Evolutionary conservation across 2,888 invertebrate species (phyloP).

Genomic region (Macrophya alboannulata): DNA sequence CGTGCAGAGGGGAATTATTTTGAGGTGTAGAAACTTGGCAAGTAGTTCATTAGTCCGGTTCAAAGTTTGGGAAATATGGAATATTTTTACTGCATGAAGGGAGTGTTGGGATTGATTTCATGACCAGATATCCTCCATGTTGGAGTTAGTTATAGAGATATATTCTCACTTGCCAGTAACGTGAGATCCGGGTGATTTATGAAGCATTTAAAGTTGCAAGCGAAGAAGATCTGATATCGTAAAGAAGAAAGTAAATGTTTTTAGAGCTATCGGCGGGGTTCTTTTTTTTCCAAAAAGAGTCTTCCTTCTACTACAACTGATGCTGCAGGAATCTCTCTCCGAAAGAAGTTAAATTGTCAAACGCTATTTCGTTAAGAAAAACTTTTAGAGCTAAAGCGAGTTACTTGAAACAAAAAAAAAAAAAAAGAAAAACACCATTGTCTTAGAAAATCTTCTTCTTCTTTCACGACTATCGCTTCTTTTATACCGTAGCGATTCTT

Average conservation of each 20-base stretch:
- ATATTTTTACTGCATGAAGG: background rate
- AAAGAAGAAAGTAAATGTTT: slow-evolving; percentile 30
- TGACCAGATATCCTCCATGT: slow-evolving; percentile 1
- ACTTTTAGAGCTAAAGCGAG: slow-evolving; percentile 18
- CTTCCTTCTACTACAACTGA: background rate
- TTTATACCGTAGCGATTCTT: background rate
- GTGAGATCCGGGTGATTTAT: slow-evolving; percentile 8
- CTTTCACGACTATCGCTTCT: background rate
- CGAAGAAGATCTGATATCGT: slow-evolving; percentile 33
- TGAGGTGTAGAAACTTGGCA: background rate
- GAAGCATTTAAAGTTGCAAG: slow-evolving; percentile 40
- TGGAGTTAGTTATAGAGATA: background rate
- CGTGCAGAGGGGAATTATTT: background rate
- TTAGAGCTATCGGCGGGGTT: background rate
- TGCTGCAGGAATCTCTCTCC: background rate
- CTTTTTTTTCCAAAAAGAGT: background rate
- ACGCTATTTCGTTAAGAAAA: slow-evolving; percentile 47
- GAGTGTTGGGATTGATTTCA: background rate
- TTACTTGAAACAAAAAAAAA: slow-evolving; percentile 53
- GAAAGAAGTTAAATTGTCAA: slow-evolving; percentile 43
- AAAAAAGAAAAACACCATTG: slow-evolving; percentile 61
- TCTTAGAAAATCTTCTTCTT: slow-evolving; percentile 52
- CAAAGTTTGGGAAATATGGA: background rate
- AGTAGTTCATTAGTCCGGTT: background rate
- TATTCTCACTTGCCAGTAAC: slow-evolving; percentile 15